Evolutionary conservation across 2,113 vertebrate species (phyloP).

Genomic region (Corythornis madagascariensis): DNA sequence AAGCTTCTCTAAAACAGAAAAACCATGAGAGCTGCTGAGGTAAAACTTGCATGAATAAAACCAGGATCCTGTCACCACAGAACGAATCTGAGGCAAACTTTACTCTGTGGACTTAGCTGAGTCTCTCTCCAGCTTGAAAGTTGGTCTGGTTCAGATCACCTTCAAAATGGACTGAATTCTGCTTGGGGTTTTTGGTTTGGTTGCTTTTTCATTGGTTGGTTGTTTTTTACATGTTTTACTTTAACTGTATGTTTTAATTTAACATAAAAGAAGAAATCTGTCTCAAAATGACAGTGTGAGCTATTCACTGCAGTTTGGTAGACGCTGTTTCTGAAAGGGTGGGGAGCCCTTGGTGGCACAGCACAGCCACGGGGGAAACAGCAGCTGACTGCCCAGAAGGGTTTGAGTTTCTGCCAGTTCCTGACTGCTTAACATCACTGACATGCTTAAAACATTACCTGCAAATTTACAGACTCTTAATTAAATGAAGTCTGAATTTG

Average conservation of each 20-base stretch:
- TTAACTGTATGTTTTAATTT: neutral
- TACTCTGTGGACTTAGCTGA: neutral
- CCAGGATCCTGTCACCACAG: no score
- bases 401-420: neutral
- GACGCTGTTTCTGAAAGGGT: neutral
- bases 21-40: neutral
- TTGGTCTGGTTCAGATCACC: fast-evolving
- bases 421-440: neutral
- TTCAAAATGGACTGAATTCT: neutral
- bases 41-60: no score
- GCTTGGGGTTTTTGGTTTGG: no score
- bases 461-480: neutral
- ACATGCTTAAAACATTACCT: neutral
- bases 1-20: neutral
- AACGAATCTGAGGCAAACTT: no score
- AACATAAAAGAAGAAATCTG: neutral
- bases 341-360: neutral
- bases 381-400: neutral
- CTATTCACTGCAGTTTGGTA: neutral
- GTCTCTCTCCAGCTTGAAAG: neutral
- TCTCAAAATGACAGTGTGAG: neutral
- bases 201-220: no score
- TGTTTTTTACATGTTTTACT: neutral
- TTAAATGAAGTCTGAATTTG: neutral
- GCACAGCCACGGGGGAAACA: fast-evolving